Percentiles rank a stretch among this genome's conserved stretches.
phyloP scores from a whole-genome alignment of 2,113 vertebrate species.

The Kryptolebias marmoratus region DNA sequence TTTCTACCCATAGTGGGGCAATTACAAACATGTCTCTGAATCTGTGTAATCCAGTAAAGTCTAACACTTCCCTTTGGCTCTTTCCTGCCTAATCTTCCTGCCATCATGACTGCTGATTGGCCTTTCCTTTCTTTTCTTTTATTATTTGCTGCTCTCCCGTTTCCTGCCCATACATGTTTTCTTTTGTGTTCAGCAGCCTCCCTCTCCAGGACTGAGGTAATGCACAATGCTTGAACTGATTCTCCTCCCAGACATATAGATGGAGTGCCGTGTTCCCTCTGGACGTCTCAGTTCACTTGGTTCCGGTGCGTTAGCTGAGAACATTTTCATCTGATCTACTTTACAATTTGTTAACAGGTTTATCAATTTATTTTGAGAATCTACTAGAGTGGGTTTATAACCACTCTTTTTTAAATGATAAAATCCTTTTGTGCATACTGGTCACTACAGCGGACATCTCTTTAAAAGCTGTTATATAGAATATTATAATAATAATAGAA shows the following conservation, averaged over 20 bases:
- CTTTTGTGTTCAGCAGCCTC: conserved; percentile 13
- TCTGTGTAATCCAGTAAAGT: conserved; percentile 7
- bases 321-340: conserved; percentile 4
- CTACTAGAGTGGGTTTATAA: too few relatives aligned
- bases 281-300: conserved; percentile 20
- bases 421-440: too few relatives aligned
- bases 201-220: conserved; percentile 36
- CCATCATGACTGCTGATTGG: too few relatives aligned
- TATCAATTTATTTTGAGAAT: neutral
- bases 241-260: conserved; percentile 44
- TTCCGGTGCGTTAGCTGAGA: conserved; percentile 45
- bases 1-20: conserved; percentile 18
- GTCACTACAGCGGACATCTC: too few relatives aligned
- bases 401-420: too few relatives aligned
- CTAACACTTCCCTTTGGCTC: neutral
- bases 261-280: conserved; percentile 38
- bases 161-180: conserved; percentile 39
- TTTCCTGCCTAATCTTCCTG: too few relatives aligned
- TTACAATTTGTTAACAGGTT: neutral
- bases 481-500: too few relatives aligned
- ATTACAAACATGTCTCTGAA: conserved; percentile 33
- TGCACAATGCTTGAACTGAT: conserved; percentile 44
- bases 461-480: too few relatives aligned
- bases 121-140: neutral
- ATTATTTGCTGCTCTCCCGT: conserved; percentile 32